Percentiles rank a stretch among this genome's conserved stretches.
Evolutionary conservation across 2,888 invertebrate species (phyloP).

Genomic region (Stenodera caucasica): DNA sequence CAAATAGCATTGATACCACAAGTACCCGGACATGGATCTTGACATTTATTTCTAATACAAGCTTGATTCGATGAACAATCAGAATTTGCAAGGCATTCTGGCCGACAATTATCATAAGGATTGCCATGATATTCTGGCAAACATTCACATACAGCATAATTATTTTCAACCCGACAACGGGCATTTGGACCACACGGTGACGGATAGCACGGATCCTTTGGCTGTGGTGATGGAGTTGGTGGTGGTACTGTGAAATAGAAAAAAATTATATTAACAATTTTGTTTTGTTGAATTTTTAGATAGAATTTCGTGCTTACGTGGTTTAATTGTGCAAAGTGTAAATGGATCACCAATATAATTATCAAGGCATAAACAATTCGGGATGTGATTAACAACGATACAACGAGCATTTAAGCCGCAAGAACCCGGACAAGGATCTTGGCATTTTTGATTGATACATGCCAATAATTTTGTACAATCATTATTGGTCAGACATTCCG

Average conservation of each 20-base stretch:
- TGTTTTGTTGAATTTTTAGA: too few relatives aligned
- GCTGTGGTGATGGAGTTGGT: constrained; percentile 53
- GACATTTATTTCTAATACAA: constrained; percentile 80
- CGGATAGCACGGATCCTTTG: constrained; percentile 74
- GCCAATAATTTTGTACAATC: constrained; percentile 70
- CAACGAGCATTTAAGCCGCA: constrained; percentile 74
- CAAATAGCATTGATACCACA: constrained; percentile 84
- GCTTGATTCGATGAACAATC: constrained; percentile 82
- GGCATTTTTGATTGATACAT: constrained; percentile 71
- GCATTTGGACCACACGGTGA: constrained; percentile 83
- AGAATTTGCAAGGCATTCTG: constrained; percentile 83
- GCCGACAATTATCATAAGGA: constrained; percentile 75
- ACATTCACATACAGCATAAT: constrained; percentile 74
- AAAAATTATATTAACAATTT: too few relatives aligned
- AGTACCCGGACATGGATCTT: constrained; percentile 80
- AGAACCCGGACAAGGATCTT: constrained; percentile 74
- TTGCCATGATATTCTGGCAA: constrained; percentile 72
- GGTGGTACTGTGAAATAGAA: constrained; percentile 47
- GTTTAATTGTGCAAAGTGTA: constrained; percentile 59
- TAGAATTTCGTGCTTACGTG: constrained; percentile 59
- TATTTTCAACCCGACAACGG: constrained; percentile 71
- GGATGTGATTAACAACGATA: constrained; percentile 73
- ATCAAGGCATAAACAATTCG: constrained; percentile 71
- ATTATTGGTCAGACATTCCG: constrained; percentile 73
- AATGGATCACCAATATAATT: constrained; percentile 71